These are phyloP conservation scores for Callospermophilus lateralis DNA, from an alignment of 2,113 vertebrate genomes.

Conservation along the genomic window DNA sequence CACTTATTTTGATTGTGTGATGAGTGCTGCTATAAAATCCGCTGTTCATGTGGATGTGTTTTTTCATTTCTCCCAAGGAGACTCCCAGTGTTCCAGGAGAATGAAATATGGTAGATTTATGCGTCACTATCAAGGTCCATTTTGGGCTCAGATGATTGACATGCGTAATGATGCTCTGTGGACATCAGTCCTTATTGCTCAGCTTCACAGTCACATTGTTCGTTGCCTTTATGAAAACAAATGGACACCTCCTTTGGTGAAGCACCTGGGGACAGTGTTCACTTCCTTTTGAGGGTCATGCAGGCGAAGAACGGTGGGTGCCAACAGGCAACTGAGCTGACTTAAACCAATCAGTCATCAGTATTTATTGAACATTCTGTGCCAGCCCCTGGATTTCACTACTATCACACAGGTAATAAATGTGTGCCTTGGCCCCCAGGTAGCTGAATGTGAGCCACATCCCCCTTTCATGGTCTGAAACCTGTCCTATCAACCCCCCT, in stretches of 20 bases:
- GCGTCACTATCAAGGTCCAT: not conserved
- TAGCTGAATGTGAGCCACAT: not conserved
- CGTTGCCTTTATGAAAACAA: not conserved
- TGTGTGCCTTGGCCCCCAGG: not conserved
- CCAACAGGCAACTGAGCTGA: not conserved
- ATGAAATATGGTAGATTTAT: not conserved
- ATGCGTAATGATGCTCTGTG: accelerated
- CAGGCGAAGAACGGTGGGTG: not conserved
- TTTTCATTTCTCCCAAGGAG: not conserved
- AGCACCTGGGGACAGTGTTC: not conserved
- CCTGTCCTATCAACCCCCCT: not conserved
- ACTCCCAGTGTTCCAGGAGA: no score
- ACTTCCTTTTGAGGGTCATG: not conserved
- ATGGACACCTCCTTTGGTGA: not conserved
- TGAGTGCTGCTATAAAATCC: no score
- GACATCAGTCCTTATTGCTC: not conserved
- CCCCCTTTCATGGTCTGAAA: not conserved
- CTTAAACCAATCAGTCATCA: not conserved
- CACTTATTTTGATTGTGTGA: not conserved
- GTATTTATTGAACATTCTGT: not conserved
- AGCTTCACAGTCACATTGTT: not conserved
- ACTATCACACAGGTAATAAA: not conserved
- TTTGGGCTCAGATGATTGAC: not conserved
- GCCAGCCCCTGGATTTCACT: not conserved
- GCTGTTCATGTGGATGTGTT: accelerated